A percentile compares a stretch with the other conserved stretches of the same genome.
Conservation (phyloP, 1,140 invertebrate species). For the Cataglyphis hispanica region DNA sequence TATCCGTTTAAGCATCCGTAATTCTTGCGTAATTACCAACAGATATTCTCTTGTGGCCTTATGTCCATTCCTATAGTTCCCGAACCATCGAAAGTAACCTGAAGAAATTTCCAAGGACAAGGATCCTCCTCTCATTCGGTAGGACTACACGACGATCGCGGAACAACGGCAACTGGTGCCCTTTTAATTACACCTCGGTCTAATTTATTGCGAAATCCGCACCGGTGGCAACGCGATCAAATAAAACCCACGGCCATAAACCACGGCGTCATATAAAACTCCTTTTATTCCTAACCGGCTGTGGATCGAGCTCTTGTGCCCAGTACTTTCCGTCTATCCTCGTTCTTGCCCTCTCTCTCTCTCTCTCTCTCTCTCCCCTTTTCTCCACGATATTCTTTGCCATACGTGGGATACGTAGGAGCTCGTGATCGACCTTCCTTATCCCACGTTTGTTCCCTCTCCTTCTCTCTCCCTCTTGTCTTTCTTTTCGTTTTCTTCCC, state of each 20-base stretch:
- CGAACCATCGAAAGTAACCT: not conserved
- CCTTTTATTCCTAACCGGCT: conserved; percentile 78
- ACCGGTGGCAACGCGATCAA: conserved; percentile 84
- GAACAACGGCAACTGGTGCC: conserved; percentile 74
- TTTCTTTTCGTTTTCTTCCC: conserved; percentile 57
- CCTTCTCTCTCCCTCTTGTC: conserved; percentile 29
- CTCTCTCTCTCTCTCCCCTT: conserved; percentile 44
- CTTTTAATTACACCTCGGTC: conserved; percentile 83
- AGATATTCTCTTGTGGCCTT: not conserved
- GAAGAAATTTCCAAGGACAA: conserved; percentile 54
- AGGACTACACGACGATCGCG: conserved; percentile 72
- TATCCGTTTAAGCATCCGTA: not conserved
- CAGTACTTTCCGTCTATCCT: conserved; percentile 54
- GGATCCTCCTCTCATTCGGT: conserved; percentile 63
- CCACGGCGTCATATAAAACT: conserved; percentile 84
- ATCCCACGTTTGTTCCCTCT: conserved; percentile 23
- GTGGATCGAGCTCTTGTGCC: conserved; percentile 68
- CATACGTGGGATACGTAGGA: conserved; percentile 72
- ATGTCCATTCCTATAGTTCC: too few relatives aligned
- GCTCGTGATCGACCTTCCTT: conserved; percentile 34
- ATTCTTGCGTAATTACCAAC: not conserved
- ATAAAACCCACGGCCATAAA: conserved; percentile 84
- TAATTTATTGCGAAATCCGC: conserved; percentile 84
- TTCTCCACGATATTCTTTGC: conserved; percentile 69
- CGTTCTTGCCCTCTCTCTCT: not conserved